Base-by-base conservation (phyloP, 2,888 invertebrate genomes). In the Diaprepes abbreviatus region DNA sequence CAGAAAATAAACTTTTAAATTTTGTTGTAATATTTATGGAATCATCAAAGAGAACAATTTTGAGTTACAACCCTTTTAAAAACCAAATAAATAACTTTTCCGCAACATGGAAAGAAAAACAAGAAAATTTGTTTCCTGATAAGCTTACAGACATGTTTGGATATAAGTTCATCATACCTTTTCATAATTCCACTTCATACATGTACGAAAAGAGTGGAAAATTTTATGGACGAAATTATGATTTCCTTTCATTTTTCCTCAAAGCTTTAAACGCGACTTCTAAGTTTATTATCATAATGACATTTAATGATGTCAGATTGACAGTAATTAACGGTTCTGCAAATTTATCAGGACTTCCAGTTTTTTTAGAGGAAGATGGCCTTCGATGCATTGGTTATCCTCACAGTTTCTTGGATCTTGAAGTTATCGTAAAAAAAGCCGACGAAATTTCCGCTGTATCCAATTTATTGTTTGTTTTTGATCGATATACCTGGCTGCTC, bases 301-400 rank as follows among this genome's bases (percentile, higher is more conserved):
- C 7, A 14, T 19, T 16, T 17, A 14, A 9, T 12, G 4, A 10
- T 3, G 28, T 10, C 1, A 14, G 36, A 28, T 19, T 21, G 6
- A 40, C 6, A 10, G 24, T 35, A 14, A 10, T 31, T 17, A 28
- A 50, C 36, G 28, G 43, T 10, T 7, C 12, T 31, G 66, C 36
- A 14, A 58, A 66, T 48, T 38, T 66, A 3, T 16, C 38, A 4
- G 36, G 24, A 14, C 2, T 58, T n/a, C 12, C 31, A 5, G 14
- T 33, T 1, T 66, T 66, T 58, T 35, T 66, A 36, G 36, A 16
- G 10, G 36, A 50, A 17, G 19, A 50, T 7, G 17, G 12, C 1
- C 17, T 66, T 10, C 14, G n/a, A 19, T 3, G n/a, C 35, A 10
- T 58, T 4, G 66, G 38, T 7, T 66, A 66, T 33, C 66, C 66